These are phyloP conservation scores for Lasius platythorax DNA, from an alignment of 2,888 invertebrate species.

Conservation along the genomic window DNA sequence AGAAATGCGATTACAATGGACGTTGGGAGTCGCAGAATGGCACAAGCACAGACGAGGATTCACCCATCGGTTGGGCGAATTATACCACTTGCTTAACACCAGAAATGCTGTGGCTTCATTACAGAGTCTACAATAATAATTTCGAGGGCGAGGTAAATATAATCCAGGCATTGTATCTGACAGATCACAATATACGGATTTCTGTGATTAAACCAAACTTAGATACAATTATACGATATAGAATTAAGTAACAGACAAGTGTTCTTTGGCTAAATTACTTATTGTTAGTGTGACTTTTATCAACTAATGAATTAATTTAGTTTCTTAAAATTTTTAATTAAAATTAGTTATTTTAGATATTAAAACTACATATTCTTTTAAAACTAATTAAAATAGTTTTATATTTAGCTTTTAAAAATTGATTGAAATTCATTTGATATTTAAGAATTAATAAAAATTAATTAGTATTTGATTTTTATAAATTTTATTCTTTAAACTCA, in stretches of 20 bases:
- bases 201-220: background rate
- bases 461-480: too few species aligned
- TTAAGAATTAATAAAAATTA: too few species aligned
- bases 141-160: slow-evolving; percentile 69
- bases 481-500: too few species aligned
- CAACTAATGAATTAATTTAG: too few species aligned
- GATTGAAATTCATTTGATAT: too few species aligned
- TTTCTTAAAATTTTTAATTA: too few species aligned
- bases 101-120: slow-evolving; percentile 90
- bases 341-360: too few species aligned
- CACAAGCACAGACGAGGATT: slow-evolving; percentile 79
- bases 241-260: background rate
- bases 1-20: slow-evolving; percentile 90
- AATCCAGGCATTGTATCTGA: background rate
- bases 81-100: slow-evolving; percentile 93
- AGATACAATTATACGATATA: background rate
- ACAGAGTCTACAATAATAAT: slow-evolving; percentile 87
- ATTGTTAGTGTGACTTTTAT: too few species aligned
- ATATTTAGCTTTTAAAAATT: too few species aligned
- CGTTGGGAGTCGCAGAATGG: slow-evolving; percentile 89
- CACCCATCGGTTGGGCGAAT: slow-evolving; percentile 92
- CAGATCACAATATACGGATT: background rate
- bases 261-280: background rate
- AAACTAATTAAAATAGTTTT: too few species aligned
- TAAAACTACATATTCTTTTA: too few species aligned